Evolutionary conservation across 2,888 invertebrate genomes (phyloP).

Genomic region (Artemia sp.): DNA sequence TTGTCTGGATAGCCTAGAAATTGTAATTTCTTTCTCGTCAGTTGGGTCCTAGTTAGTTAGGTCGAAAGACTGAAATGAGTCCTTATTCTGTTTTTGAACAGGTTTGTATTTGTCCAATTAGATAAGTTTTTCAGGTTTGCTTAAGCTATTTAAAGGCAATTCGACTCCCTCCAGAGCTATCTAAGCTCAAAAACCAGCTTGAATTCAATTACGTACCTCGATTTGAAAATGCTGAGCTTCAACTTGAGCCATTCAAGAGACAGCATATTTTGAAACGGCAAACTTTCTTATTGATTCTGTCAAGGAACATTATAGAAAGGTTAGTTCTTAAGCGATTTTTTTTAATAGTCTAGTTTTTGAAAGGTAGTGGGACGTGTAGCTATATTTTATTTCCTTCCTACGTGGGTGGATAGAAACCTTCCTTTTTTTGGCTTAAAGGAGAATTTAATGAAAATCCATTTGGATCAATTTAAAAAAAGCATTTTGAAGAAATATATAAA

Average conservation of each 20-base stretch:
- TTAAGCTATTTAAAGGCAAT: slow-evolving; percentile 75
- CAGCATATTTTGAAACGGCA: slow-evolving; percentile 75
- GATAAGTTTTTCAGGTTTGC: slow-evolving; percentile 43
- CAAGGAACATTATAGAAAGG: slow-evolving; percentile 66
- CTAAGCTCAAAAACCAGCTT: slow-evolving; percentile 60
- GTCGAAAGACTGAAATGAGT: too few relatives aligned
- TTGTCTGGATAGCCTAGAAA: too few relatives aligned
- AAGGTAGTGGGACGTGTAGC: not conserved
- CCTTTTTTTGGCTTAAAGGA: too few relatives aligned
- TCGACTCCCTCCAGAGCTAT: slow-evolving; percentile 57
- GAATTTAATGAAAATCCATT: too few relatives aligned
- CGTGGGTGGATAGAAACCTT: too few relatives aligned
- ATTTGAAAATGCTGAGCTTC: slow-evolving; percentile 90
- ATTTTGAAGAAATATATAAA: too few relatives aligned
- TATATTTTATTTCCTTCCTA: too few relatives aligned
- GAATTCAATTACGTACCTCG: slow-evolving; percentile 66
- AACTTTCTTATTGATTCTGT: slow-evolving; percentile 63
- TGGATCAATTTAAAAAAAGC: too few relatives aligned
- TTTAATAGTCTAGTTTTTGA: slow-evolving; percentile 17
- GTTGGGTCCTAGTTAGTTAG: too few relatives aligned
- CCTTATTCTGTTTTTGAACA: too few relatives aligned
- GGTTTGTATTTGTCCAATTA: too few relatives aligned
- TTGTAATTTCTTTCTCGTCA: too few relatives aligned
- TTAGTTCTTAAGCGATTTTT: slow-evolving; percentile 30
- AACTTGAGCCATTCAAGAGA: slow-evolving; percentile 69